Percentiles rank a stretch among this genome's conserved stretches.
Evolutionary conservation across 2,113 vertebrate species (phyloP).

Genomic region (Malaclemys terrapin): DNA sequence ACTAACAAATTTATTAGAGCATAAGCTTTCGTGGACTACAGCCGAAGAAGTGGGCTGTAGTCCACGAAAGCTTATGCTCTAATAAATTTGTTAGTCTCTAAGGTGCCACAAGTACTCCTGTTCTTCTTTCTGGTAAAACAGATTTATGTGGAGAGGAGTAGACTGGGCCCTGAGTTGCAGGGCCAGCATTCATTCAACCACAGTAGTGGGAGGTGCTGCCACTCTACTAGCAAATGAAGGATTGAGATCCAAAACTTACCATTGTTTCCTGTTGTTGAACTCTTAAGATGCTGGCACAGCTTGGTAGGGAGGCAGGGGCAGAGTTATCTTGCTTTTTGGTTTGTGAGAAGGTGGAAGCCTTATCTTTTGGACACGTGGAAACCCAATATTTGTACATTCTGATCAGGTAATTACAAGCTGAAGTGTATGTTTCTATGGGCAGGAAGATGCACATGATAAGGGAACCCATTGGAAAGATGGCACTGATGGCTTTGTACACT

Average conservation of each 20-base stretch:
- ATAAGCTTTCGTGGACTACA: no score
- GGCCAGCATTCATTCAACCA: background rate
- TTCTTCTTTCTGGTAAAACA: no score
- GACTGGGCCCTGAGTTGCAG: rapidly evolving
- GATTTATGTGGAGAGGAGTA: background rate
- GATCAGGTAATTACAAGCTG: background rate
- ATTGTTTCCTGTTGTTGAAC: background rate
- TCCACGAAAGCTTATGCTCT: no score
- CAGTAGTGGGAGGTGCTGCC: background rate
- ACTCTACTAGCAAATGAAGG: background rate
- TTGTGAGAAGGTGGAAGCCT: background rate
- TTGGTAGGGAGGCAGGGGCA: background rate
- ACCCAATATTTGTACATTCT: background rate
- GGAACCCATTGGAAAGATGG: background rate
- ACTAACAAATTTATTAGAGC: no score
- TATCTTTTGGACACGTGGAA: background rate
- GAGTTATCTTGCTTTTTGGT: background rate
- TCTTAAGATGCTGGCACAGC: background rate
- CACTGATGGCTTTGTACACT: background rate
- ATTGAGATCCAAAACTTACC: background rate
- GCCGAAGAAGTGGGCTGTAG: no score
- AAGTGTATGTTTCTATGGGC: background rate
- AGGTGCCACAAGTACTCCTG: no score
- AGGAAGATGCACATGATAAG: background rate
- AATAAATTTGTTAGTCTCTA: no score